Base-by-base conservation (phyloP, 2,113 vertebrate species). In the Microcebus ravelobensis region DNA sequence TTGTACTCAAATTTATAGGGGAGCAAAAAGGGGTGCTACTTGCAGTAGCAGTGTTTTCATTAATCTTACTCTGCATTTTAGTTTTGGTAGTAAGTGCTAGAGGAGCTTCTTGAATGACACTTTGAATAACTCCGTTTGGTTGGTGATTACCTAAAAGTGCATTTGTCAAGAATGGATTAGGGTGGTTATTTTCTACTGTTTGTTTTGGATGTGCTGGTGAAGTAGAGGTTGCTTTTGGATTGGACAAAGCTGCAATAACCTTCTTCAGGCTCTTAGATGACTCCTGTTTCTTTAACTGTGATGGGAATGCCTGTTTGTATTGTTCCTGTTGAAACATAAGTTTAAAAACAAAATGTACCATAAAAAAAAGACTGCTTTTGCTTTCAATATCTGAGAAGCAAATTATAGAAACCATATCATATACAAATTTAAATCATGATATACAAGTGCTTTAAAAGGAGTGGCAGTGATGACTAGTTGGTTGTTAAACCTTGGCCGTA, bases 111-210 rank as follows among this genome's bases (percentile, higher is more conserved):
- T 99, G 99, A 98, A 99, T 99, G 89, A 98, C 98, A 63, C 98
- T 98, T 86, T 99, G 99, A 98, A 99, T 99, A 59, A 98, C 98
- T 98, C 99, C 99, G 92, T 99, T 99, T 95, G 98, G 98, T 97
- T 99, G 99, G 85, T 98, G 99, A 98, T 99, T 99, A 97, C 99
- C 99, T 98, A 99, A 99, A 98, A 99, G 99, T 98, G 99, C 99
- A 98, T 99, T 99, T 97, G 99, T 99, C 96, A 99, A 98, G 98
- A 99, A 99, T 95, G 99, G 98, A 96, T 99, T 99, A 97, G 99
- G 99, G 98, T 99, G 99, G 98, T 98, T 99, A 98, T 98, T 98
- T 98, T 98, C 98, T 98, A 98, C 88, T 88, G 99, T 96, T 88
- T 98, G 98, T 97, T 99, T 99, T 98, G 98, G 98, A 98, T 98